Percentiles rank a stretch among this genome's conserved stretches.
Conservation (phyloP, 2,797 vertebrate species). For the Staurois parvus region DNA sequence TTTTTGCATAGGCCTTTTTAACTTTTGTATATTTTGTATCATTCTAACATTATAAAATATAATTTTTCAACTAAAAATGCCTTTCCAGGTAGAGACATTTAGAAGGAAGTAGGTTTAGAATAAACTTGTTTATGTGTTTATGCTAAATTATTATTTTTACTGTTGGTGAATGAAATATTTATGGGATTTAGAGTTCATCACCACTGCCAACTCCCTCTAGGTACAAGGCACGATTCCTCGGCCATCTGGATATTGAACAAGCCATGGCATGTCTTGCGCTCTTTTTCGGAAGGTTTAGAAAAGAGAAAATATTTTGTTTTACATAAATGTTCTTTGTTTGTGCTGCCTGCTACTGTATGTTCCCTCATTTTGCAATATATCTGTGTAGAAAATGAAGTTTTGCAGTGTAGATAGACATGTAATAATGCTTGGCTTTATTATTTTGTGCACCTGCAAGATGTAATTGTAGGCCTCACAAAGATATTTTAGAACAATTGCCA, state of each 20-base stretch:
- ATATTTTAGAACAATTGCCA: slow-evolving; percentile 19
- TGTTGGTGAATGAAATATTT: slow-evolving; percentile 54
- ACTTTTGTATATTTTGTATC: neutral
- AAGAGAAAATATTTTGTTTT: neutral
- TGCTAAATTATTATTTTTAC: slow-evolving; percentile 55
- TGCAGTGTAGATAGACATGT: neutral
- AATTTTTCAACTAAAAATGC: neutral
- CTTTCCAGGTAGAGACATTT: neutral
- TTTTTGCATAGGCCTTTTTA: too few relatives aligned
- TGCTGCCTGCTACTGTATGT: slow-evolving; percentile 31
- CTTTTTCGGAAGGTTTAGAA: slow-evolving; percentile 39
- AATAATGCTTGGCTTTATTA: slow-evolving; percentile 15
- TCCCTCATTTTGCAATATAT: slow-evolving; percentile 22
- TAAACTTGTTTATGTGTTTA: slow-evolving; percentile 29
- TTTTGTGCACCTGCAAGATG: slow-evolving; percentile 29
- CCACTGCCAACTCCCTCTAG: slow-evolving; percentile 56
- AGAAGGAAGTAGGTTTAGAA: neutral
- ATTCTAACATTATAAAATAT: neutral
- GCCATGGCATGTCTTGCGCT: slow-evolving; percentile 43
- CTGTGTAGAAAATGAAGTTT: slow-evolving; percentile 18
- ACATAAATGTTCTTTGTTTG: slow-evolving; percentile 39
- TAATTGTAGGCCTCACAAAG: slow-evolving; percentile 30
- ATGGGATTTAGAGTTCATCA: slow-evolving; percentile 50
- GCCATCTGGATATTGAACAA: slow-evolving; percentile 58
- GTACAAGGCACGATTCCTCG: slow-evolving; percentile 39